These are phyloP conservation scores for Amorpha juglandis DNA, from an alignment of 2,888 invertebrate genomes.

Conservation along the genomic window DNA sequence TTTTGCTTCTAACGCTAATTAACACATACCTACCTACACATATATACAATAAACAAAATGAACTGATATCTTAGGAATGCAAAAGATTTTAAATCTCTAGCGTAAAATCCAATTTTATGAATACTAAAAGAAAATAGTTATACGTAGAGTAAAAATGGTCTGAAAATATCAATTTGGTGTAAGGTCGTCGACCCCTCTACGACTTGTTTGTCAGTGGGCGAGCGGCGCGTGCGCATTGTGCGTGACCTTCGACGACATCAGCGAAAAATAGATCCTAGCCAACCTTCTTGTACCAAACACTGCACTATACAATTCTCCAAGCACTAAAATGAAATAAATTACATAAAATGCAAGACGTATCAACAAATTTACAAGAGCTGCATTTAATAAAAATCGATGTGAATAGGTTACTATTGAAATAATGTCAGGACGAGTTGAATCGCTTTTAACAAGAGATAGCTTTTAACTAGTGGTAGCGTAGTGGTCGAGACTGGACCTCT, in stretches of 20 bases:
- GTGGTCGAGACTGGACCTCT: no score
- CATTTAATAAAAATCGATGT: neutral
- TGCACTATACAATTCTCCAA: neutral
- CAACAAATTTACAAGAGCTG: neutral
- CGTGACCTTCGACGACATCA: constrained; percentile 69
- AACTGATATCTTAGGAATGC: neutral
- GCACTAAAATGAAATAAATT: neutral
- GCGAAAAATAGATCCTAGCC: constrained; percentile 48
- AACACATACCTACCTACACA: no score
- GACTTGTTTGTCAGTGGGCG: constrained; percentile 68
- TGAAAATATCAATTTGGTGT: constrained; percentile 41
- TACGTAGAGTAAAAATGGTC: constrained; percentile 6
- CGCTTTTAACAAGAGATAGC: no score
- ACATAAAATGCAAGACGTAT: neutral
- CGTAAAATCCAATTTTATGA: neutral
- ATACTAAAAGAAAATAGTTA: constrained; percentile 8
- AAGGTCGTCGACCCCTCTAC: constrained; percentile 59
- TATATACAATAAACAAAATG: neutral
- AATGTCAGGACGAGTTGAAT: no score
- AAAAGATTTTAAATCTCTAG: neutral
- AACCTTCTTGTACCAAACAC: constrained; percentile 5
- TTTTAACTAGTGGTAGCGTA: no score
- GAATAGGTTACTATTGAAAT: no score
- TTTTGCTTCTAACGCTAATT: no score
- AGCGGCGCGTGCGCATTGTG: constrained; percentile 60